These are phyloP conservation scores for Epizoanthus stellaris DNA, from an alignment of 92 coral and sea anemone genomes.

Conservation along the genomic window DNA sequence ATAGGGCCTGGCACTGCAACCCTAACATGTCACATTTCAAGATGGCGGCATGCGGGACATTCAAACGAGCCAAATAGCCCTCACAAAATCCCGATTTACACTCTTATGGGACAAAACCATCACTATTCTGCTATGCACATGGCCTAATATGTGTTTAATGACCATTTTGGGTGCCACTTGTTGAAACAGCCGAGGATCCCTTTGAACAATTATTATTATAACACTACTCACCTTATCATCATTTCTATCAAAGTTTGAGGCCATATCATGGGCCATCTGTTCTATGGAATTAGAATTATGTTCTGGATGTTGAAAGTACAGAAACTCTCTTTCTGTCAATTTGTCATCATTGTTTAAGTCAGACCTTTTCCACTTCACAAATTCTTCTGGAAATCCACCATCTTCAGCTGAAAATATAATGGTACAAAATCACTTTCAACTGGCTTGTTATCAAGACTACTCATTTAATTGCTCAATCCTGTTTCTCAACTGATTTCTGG, in stretches of 20 bases:
- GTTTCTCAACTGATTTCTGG: too few relatives aligned
- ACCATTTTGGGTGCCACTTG: too few relatives aligned
- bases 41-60: too few relatives aligned
- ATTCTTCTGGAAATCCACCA: conserved; percentile 77
- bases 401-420: conserved; percentile 64
- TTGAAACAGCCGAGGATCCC: too few relatives aligned
- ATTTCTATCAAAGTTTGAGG: conserved; percentile 80
- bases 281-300: conserved; percentile 87
- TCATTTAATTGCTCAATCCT: too few relatives aligned
- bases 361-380: conserved; percentile 76
- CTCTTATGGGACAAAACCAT: too few relatives aligned
- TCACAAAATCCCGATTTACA: too few relatives aligned
- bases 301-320: conserved; percentile 95
- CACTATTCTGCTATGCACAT: too few relatives aligned
- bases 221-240: conserved; percentile 75
- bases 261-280: conserved; percentile 88
- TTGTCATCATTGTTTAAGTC: conserved; percentile 81
- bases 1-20: too few relatives aligned
- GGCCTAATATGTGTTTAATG: too few relatives aligned
- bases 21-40: too few relatives aligned
- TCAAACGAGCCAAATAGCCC: too few relatives aligned
- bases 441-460: background rate
- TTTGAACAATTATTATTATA: background rate
- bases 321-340: conserved; percentile 80
- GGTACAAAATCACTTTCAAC: background rate